Conservation (phyloP, 2,888 invertebrate genomes). For the Xylocampa areola region DNA sequence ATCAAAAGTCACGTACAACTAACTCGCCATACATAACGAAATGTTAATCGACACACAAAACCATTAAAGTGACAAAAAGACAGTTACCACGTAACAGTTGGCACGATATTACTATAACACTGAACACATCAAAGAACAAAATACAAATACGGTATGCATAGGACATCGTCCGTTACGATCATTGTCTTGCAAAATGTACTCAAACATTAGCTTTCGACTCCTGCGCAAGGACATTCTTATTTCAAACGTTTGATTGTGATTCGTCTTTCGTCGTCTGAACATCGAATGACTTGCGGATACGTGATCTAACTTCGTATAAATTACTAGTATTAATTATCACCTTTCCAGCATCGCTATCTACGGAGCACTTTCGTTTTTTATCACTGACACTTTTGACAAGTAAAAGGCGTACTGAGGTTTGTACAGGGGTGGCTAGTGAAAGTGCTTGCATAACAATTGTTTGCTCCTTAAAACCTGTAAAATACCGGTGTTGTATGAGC, state of each 20-base stretch:
- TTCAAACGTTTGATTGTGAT: conserved; percentile 64
- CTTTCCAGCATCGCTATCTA: conserved; percentile 67
- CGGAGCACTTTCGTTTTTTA: conserved; percentile 71
- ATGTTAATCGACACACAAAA: conserved; percentile 45
- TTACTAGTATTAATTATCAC: conserved; percentile 75
- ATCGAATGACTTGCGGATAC: conserved; percentile 55
- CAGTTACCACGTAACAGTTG: conserved; percentile 60
- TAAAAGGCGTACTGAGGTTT: conserved; percentile 69
- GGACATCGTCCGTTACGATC: conserved; percentile 74
- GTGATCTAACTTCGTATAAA: conserved; percentile 62
- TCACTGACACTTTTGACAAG: conserved; percentile 65
- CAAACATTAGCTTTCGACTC: conserved; percentile 68
- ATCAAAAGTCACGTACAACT: conserved; percentile 34
- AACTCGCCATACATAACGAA: conserved; percentile 33
- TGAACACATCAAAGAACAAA: conserved; percentile 58
- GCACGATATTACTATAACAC: conserved; percentile 55
- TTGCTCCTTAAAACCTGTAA: conserved; percentile 61
- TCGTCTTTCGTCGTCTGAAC: conserved; percentile 66
- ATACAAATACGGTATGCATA: conserved; percentile 70
- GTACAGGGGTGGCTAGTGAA: conserved; percentile 67
- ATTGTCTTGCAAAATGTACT: conserved; percentile 78
- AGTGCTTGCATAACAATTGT: conserved; percentile 68
- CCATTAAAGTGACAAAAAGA: conserved; percentile 42
- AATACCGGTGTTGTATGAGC: conserved; percentile 25
- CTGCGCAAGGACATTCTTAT: conserved; percentile 79